Evolutionary conservation across 2,113 vertebrate genomes (phyloP).

Genomic region (Caretta caretta): DNA sequence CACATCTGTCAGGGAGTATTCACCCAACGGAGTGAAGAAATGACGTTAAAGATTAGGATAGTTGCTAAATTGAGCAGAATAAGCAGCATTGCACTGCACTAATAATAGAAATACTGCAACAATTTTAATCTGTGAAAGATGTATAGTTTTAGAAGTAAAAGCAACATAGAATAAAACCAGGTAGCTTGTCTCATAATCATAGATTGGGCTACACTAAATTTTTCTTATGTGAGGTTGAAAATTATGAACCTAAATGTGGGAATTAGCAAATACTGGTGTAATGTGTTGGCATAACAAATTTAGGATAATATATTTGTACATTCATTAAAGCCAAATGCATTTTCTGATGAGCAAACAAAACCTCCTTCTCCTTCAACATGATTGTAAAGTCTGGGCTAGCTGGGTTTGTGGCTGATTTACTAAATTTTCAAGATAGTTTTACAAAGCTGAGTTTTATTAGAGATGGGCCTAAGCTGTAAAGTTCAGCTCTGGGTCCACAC

Average conservation of each 20-base stretch:
- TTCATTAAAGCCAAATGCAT: neutral
- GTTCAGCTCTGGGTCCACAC: neutral
- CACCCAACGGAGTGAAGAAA: neutral
- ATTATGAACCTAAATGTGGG: neutral
- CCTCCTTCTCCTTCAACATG: neutral
- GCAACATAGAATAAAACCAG: neutral
- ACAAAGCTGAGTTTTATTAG: neutral
- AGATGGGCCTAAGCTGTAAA: neutral
- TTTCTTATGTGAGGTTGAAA: rapidly evolving
- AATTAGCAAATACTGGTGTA: neutral
- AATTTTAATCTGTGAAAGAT: neutral
- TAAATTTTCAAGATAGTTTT: neutral
- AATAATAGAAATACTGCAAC: neutral
- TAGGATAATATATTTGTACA: rapidly evolving
- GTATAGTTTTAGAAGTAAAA: neutral
- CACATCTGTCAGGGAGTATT: neutral
- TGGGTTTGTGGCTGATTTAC: neutral
- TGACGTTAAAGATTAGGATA: neutral
- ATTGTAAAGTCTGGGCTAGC: neutral
- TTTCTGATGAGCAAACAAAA: neutral
- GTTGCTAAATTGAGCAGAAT: neutral
- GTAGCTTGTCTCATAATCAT: neutral
- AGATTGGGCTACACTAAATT: rapidly evolving
- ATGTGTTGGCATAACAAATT: rapidly evolving
- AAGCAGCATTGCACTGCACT: neutral